Evolutionary conservation across 2,888 invertebrate genomes (phyloP), one percentile per base, ranked within the genome.

Genomic region (Lasioglossum pauxillum): DNA sequence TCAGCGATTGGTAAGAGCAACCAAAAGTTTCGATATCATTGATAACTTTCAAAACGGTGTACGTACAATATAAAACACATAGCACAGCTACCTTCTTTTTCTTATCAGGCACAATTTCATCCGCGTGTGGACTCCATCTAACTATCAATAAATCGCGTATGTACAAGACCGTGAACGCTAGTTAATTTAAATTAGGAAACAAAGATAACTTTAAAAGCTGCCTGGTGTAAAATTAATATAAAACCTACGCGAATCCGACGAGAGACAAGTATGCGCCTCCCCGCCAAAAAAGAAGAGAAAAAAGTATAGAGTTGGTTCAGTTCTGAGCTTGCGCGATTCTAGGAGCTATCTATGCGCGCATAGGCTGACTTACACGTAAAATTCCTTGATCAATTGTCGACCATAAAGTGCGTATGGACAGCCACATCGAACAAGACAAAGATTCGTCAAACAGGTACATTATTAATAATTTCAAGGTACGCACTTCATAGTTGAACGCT

Each of bases 391-490:
- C 46, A 73, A 72, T 69, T 46, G 64, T 80, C 78, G 71, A 87
- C 74, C 80, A 71, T 78, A 49, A 85, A 88, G 80, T 80, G 80
- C 74, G 82, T 72, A 86, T 31, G 46, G 64, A 23, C 19, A 38
- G 57, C 72, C 69, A 73, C 44, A 44, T 53, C 38, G 67, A 82
- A 73, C 57, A 57, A 60, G 78, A 80, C 49, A 44, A 41, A 77
- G 35, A 82, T 53, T 80, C 57, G 75, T 44, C 78, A 53, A 64
- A 69, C 90, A 89, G 89, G 88, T 89, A 88, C 86, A 83, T 81
- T 84, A 83, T 81, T 60, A 57, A 53, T 38, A 82, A 83, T 75
- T 84, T 90, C 53, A 76, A 57, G 38, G 67, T 53, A 80, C 75
- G 75, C 83, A 86, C 83, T 90, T 85, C 35, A 82, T 75, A 72